Evolutionary conservation across 2,113 vertebrate species (phyloP).

Genomic region (Neoarius graeffei): DNA sequence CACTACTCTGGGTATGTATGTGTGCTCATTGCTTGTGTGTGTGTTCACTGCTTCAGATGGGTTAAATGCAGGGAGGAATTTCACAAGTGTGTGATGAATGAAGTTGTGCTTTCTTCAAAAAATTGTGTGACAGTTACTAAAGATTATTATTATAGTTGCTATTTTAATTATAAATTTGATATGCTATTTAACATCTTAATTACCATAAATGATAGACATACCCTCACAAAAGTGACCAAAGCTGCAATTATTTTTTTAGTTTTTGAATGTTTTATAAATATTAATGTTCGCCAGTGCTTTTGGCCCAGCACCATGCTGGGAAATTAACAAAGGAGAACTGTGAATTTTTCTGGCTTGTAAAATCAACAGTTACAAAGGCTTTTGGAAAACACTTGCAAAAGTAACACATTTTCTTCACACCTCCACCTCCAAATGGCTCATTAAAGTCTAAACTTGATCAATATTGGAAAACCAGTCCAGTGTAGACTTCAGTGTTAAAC

Average conservation of each 20-base stretch:
- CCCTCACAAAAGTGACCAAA: background rate
- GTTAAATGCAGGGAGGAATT: no score
- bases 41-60: no score
- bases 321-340: slow-evolving; percentile 18
- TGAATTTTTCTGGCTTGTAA: slow-evolving; percentile 15
- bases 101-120: no score
- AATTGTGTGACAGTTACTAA: background rate
- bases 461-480: slow-evolving; percentile 9
- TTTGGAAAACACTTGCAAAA: slow-evolving; percentile 6
- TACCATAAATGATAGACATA: background rate
- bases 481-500: background rate
- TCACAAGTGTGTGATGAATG: no score
- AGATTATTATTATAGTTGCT: background rate
- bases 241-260: background rate
- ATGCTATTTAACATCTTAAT: background rate
- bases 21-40: no score
- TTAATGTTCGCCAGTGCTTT: background rate
- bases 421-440: slow-evolving; percentile 12
- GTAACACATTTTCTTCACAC: slow-evolving; percentile 24
- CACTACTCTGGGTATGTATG: no score
- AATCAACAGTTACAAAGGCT: slow-evolving; percentile 18
- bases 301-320: slow-evolving; percentile 3
- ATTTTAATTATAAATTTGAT: background rate
- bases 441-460: slow-evolving; percentile 15
- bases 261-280: background rate